phyloP scores from a whole-genome alignment of 23 tunicate species.

The Oikopleura vanhoeffeni region DNA sequence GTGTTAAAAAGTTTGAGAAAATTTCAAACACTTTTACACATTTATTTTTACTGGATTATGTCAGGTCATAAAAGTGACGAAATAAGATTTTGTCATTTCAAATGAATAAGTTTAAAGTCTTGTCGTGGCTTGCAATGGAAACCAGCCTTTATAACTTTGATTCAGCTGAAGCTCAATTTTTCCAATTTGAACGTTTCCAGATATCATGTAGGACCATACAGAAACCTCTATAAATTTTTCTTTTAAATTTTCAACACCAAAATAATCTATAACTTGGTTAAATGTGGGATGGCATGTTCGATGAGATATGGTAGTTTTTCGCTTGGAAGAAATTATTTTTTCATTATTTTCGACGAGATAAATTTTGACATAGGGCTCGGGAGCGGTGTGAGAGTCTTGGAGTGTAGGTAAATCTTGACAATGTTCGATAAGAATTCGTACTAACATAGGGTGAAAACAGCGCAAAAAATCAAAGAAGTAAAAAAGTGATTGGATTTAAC shows the following conservation, averaged over 20 bases:
- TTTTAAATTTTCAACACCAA: neutral
- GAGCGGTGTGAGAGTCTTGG: constrained; percentile 40
- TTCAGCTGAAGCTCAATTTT: neutral
- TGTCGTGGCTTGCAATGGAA: neutral
- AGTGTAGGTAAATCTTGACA: constrained; percentile 23
- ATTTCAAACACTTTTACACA: too few relatives aligned
- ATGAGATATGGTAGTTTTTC: constrained; percentile 69
- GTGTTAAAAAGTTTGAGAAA: too few relatives aligned
- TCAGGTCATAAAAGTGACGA: too few relatives aligned
- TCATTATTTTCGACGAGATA: constrained; percentile 37
- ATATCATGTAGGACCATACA: neutral
- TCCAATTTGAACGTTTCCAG: neutral
- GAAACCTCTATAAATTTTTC: neutral
- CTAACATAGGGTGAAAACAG: constrained; percentile 40
- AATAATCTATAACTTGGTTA: constrained; percentile 50
- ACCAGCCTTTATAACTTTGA: neutral
- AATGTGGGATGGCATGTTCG: constrained; percentile 70
- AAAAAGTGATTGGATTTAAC: too few relatives aligned
- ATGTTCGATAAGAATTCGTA: constrained; percentile 38
- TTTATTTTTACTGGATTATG: too few relatives aligned
- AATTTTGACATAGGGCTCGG: constrained; percentile 92
- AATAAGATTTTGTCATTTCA: too few relatives aligned
- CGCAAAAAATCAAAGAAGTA: too few relatives aligned
- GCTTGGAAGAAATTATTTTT: constrained; percentile 33
- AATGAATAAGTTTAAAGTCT: too few relatives aligned